phyloP scores from a whole-genome alignment of 2,888 invertebrate species.

The Troilus luridus region DNA sequence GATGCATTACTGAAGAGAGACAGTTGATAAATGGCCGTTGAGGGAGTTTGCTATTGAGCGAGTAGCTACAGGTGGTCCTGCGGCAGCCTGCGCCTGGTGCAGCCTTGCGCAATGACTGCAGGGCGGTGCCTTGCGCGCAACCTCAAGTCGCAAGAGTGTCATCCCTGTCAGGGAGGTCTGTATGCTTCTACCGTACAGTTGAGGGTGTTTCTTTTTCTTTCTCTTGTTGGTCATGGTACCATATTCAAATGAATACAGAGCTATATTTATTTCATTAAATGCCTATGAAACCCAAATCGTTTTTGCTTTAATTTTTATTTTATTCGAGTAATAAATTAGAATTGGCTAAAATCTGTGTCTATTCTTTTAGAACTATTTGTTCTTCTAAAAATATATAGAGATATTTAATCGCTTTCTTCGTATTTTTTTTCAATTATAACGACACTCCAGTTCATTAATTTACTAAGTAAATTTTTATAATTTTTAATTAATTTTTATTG shows the following conservation, averaged over 20 bases:
- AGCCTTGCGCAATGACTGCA: constrained; percentile 41
- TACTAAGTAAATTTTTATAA: no score
- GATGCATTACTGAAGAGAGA: not conserved
- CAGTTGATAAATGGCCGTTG: not conserved
- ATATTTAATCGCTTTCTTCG: no score
- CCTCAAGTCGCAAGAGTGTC: not conserved
- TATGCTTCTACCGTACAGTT: not conserved
- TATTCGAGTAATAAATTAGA: not conserved
- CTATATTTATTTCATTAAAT: not conserved
- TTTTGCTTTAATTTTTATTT: not conserved
- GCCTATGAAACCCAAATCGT: not conserved
- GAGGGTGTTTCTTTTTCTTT: not conserved
- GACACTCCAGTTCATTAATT: no score
- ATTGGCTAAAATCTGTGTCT: not conserved
- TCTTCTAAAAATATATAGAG: no score
- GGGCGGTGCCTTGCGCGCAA: constrained; percentile 44
- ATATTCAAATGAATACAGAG: no score
- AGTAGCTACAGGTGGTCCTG: constrained; percentile 51
- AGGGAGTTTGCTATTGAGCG: constrained; percentile 31
- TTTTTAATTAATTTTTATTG: no score
- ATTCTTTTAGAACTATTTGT: no score
- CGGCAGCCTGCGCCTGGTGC: constrained; percentile 52
- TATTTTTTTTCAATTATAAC: no score
- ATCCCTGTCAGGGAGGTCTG: not conserved
- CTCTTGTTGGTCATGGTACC: no score